phyloP scores from a whole-genome alignment of 1,140 invertebrate species.

The Drosophila biarmipes region DNA sequence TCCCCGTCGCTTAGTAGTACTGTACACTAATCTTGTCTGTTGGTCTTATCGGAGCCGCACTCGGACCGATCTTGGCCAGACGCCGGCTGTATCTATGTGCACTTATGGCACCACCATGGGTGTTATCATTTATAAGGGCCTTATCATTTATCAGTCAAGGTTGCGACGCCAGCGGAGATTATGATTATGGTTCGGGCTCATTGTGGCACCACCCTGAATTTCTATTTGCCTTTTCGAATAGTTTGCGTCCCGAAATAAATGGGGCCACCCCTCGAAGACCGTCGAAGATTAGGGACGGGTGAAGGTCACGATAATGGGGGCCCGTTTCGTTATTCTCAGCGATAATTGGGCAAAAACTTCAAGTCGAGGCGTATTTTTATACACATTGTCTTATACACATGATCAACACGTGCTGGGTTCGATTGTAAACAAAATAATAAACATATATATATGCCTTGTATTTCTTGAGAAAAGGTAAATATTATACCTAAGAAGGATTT shows the following conservation, averaged over 20 bases:
- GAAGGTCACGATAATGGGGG: constrained; percentile 23
- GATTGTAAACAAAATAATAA: not conserved
- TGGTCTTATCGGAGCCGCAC: constrained; percentile 29
- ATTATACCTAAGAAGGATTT: too few species aligned
- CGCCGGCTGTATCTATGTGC: constrained; percentile 64
- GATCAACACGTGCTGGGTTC: not conserved
- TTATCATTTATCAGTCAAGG: constrained; percentile 65
- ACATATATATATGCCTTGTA: not conserved
- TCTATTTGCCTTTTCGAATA: not conserved
- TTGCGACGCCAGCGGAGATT: constrained; percentile 24
- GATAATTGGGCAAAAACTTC: not conserved
- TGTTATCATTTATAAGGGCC: constrained; percentile 23
- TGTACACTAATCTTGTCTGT: constrained; percentile 8
- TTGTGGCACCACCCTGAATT: constrained; percentile 33
- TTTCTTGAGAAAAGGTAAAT: too few species aligned
- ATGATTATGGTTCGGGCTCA: constrained; percentile 14
- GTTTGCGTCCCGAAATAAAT: constrained; percentile 2
- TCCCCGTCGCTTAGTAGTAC: not conserved
- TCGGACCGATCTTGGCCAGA: constrained; percentile 16
- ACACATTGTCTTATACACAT: not conserved
- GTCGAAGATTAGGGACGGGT: constrained; percentile 5
- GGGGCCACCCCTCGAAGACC: constrained; percentile 26
- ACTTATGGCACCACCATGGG: constrained; percentile 35
- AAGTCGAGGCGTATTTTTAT: not conserved
- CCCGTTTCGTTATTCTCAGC: not conserved